phyloP scores from a whole-genome alignment of 2,113 vertebrate species.

The Odontesthes bonariensis region DNA sequence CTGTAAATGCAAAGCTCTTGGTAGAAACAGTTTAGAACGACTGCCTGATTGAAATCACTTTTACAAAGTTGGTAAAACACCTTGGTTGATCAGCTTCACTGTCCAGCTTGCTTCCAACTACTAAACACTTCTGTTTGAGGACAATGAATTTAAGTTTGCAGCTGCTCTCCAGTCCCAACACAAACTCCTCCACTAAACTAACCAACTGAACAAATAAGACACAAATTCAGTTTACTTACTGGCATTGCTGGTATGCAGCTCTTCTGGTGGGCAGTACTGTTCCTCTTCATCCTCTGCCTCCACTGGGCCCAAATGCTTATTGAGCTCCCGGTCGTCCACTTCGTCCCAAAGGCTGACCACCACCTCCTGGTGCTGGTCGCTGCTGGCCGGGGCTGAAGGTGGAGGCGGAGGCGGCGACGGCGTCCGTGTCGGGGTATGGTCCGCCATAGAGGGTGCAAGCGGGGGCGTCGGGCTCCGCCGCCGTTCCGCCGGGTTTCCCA shows the following conservation, averaged over 20 bases:
- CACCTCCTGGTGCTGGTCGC: conserved; percentile 35
- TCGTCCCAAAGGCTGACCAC: conserved; percentile 55
- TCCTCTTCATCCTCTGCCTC: conserved; percentile 45
- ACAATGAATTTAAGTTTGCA: too few relatives aligned
- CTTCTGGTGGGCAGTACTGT: conserved; percentile 29
- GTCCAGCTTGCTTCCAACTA: too few relatives aligned
- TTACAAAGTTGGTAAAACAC: too few relatives aligned
- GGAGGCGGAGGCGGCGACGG: not conserved
- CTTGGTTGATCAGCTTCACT: too few relatives aligned
- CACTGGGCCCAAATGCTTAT: conserved; percentile 19
- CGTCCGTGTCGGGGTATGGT: not conserved
- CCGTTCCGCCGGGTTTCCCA: not conserved
- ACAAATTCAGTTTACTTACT: conserved; percentile 9
- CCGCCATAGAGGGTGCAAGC: not conserved
- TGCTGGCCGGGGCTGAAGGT: not conserved
- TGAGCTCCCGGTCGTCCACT: conserved; percentile 6
- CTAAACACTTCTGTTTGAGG: too few relatives aligned
- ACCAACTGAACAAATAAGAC: too few relatives aligned
- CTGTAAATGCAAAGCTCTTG: too few relatives aligned
- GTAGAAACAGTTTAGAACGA: too few relatives aligned
- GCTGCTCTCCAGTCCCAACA: too few relatives aligned
- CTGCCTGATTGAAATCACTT: too few relatives aligned
- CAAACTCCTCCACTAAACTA: too few relatives aligned
- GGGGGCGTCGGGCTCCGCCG: not conserved
- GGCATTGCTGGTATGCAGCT: conserved; percentile 12